Evolutionary conservation across 2,797 vertebrate species (phyloP), one percentile per base, ranked within the genome.

Genomic region (Leptoclinus maculatus): DNA sequence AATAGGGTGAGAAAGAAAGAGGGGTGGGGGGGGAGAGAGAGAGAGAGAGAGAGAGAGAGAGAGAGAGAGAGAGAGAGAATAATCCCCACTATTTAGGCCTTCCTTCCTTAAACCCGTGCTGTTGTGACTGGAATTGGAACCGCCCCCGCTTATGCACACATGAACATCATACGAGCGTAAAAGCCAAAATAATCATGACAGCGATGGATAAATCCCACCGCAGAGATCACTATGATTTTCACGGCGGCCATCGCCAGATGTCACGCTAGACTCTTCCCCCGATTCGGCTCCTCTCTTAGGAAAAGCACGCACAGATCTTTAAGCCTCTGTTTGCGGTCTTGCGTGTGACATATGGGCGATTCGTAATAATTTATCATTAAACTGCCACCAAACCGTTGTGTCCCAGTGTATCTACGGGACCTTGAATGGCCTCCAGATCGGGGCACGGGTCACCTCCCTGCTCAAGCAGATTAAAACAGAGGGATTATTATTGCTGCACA

Each of bases 21-120:
- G 29, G 29, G 29, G 29, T 32, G 4, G 29, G 29, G 29, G 29
- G 72, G n/a, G 58, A 19, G 80, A 82, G 73, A 66, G 67, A 80
- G 71, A 60, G 59, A 69, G 60, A 72, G 82, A 77, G 47, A 65
- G 74, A 78, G 47, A 67, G 74, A 79, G 66, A 82, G 71, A 62
- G 69, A 58, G 67, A 53, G 78, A 78, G 72, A 62, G 70, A 68
- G 73, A 57, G 81, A 58, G 74, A 62, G 36, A 79, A 59, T 92
- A 93, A 95, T 95, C 94, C 88, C 69, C 34, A 59, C 82, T 85
- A 91, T 94, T 87, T 80, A 93, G 91, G 89, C 85, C 89, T 91
- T 82, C 78, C 75, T 78, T 76, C 66, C 49, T 80, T 89, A 91
- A 89, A 86, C 51, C 79, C 70, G 1, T 38, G 68, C 72, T 80